Evolutionary conservation across 2,888 invertebrate genomes (phyloP), one percentile per base, ranked within the genome.

Genomic region (Parapristionchus giblindavisi): DNA sequence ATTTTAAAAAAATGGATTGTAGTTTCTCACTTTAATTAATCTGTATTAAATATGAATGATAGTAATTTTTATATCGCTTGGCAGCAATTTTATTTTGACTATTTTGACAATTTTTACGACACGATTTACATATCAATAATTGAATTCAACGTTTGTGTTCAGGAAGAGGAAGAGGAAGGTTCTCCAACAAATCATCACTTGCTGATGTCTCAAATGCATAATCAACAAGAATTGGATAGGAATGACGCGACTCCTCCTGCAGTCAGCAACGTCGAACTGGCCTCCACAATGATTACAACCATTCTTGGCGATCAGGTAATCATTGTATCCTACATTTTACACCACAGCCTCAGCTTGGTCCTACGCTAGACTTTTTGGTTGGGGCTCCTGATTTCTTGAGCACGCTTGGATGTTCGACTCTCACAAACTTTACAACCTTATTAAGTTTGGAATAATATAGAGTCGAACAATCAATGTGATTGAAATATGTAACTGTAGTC

Each of bases 221-320:
- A 77, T 11, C 81, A 81, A 58, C 81, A 79, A 40, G 84, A 85
- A 34, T 56, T 85, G 60, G 84, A 84, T 70, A 75, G 84, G 48
- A 81, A 83, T 65, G 85, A 84, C 29, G 85, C 82, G 58, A 85
- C 84, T 11, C 85, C 85, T 11, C 85, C 85, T 8, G 85, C 85
- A 5, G 79, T 85, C n/a, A 83, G 82, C 71, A 84, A 83, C 54
- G 84, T 84, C 27, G 84, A 86, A 65, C 76, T 85, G 32, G 81
- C 83, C 14, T 78, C 78, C 24, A 83, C 80, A 21, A 81, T 84
- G 79, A 84, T 85, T 58, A 82, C 84, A 6, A 82, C 83, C 11
- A 70, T 85, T 21, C 79, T 83, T 14, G 81, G 80, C 21, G 84
- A 82, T 61, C 80, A 77, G 65, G 38, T 76, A 36, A 70, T n/a